Percentiles rank a stretch among this genome's conserved stretches.
Evolutionary conservation across 2,797 vertebrate species (phyloP).

Genomic region (Iguana delicatissima): DNA sequence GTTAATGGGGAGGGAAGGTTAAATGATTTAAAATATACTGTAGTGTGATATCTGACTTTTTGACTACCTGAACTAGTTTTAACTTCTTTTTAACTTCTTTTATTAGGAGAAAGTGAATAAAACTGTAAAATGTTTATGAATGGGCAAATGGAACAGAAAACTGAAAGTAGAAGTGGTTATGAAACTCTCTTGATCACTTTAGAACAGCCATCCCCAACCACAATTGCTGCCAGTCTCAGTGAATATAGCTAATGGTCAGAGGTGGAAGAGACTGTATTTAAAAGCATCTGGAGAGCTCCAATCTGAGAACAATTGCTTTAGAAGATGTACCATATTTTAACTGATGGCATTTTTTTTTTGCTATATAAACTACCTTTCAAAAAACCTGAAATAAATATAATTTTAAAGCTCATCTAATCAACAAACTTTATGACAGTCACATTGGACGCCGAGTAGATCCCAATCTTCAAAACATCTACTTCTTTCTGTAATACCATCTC

Average conservation of each 20-base stretch:
- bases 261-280: too few species aligned
- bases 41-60: neutral
- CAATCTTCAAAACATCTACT: neutral
- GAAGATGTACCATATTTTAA: neutral
- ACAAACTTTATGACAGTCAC: neutral
- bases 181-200: neutral
- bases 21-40: neutral
- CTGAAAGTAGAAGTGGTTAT: neutral
- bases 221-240: neutral
- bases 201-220: neutral
- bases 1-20: too few species aligned
- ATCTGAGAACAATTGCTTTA: neutral
- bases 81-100: neutral
- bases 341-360: neutral
- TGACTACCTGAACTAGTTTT: neutral
- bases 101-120: neutral
- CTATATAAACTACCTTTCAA: neutral
- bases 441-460: neutral
- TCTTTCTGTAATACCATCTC: constrained; percentile 31
- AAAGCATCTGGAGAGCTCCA: too few species aligned
- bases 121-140: neutral
- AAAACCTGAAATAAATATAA: neutral
- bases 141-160: neutral
- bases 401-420: neutral
- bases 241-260: too few species aligned